phyloP scores from a whole-genome alignment of 2,797 vertebrate genomes.

The Phalanger gymnotis region DNA sequence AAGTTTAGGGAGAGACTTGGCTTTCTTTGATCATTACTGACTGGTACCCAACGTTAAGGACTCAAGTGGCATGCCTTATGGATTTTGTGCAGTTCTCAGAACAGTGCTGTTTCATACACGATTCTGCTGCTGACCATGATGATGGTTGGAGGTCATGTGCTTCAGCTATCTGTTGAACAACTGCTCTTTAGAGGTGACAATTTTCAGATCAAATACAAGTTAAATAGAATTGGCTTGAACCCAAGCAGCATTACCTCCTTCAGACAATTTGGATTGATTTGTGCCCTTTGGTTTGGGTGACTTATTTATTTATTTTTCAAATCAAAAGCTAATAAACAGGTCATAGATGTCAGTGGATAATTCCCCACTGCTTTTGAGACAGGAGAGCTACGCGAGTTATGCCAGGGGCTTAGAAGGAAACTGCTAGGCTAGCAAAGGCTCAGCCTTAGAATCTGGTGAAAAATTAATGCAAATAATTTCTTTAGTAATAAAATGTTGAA shows the following conservation, averaged over 20 bases:
- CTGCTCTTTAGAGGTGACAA: not conserved
- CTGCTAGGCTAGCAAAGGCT: not conserved
- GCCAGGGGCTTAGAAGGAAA: not conserved
- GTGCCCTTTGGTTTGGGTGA: not conserved
- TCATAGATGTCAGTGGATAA: not conserved
- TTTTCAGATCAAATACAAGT: not conserved
- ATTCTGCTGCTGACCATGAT: not conserved
- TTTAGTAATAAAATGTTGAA: not conserved
- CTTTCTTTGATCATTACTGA: not conserved
- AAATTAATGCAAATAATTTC: constrained; percentile 4
- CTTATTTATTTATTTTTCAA: not conserved
- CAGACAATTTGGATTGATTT: not conserved
- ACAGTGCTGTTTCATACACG: not conserved
- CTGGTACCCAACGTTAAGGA: not conserved
- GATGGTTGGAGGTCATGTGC: fast-evolving
- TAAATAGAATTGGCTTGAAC: not conserved
- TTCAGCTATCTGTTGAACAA: not conserved
- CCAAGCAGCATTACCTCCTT: constrained; percentile 10
- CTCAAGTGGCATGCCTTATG: not conserved
- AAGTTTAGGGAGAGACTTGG: not conserved
- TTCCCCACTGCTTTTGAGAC: constrained; percentile 12
- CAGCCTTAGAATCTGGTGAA: constrained; percentile 2
- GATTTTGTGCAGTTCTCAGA: not conserved
- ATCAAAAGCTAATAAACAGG: not conserved
- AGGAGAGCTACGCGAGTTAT: not conserved